Evolutionary conservation across 64 coral and sea anemone species (phyloP).

Genomic region (Montipora sp.): DNA sequence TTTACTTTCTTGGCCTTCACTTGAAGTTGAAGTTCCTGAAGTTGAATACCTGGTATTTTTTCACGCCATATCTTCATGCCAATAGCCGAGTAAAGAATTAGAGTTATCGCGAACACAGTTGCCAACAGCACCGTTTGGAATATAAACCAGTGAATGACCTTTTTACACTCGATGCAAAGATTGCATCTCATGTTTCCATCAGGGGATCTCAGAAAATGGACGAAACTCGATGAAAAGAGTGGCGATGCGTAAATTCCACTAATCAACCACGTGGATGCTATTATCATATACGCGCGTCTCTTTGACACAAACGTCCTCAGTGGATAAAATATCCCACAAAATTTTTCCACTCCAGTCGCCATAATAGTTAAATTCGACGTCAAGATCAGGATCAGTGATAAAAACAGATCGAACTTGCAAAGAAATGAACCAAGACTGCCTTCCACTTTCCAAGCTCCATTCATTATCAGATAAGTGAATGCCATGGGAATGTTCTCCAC

Average conservation of each 20-base stretch:
- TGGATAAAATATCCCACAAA: slow-evolving; percentile 20
- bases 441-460: background rate
- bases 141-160: slow-evolving; percentile 39
- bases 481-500: slow-evolving; percentile 19
- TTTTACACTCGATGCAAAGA: background rate
- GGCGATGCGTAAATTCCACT: background rate
- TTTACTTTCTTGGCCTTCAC: background rate
- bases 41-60: slow-evolving; percentile 16
- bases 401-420: slow-evolving; percentile 22
- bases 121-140: slow-evolving; percentile 8
- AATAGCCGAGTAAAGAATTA: slow-evolving; percentile 12
- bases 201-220: background rate
- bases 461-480: background rate
- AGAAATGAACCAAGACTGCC: background rate
- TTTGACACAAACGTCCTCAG: slow-evolving; percentile 15
- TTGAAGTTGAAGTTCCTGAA: background rate
- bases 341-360: slow-evolving; percentile 18
- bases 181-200: background rate
- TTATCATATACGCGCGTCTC: background rate
- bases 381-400: slow-evolving; percentile 15
- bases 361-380: slow-evolving; percentile 25
- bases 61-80: background rate
- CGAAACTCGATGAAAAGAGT: background rate
- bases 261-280: slow-evolving; percentile 11
- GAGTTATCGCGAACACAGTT: background rate